These are phyloP conservation scores for Hydropsyche betteni DNA, from an alignment of 2,888 invertebrate species.

Conservation along the genomic window DNA sequence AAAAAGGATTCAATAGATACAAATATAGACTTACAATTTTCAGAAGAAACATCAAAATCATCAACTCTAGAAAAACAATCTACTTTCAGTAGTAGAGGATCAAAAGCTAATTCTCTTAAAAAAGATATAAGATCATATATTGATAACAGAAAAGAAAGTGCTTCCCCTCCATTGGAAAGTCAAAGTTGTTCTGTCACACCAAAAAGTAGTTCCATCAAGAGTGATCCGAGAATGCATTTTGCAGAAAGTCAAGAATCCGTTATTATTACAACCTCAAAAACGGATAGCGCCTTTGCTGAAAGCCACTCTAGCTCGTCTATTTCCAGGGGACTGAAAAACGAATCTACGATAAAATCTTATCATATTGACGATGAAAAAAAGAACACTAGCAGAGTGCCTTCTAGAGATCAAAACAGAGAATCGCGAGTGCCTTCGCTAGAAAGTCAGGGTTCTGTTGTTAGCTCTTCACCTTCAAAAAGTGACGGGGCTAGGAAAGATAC, in stretches of 20 bases:
- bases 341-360: neutral
- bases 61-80: conserved; percentile 22
- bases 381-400: conserved; percentile 32
- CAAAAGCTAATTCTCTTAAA: conserved; percentile 32
- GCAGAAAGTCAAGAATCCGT: conserved; percentile 37
- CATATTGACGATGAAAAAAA: conserved; percentile 32
- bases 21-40: neutral
- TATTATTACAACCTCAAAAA: conserved; percentile 34
- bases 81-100: conserved; percentile 19
- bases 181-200: conserved; percentile 26
- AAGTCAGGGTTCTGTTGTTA: conserved; percentile 49
- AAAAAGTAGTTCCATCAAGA: conserved; percentile 37
- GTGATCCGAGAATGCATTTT: conserved; percentile 34
- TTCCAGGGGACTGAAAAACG: conserved; percentile 27
- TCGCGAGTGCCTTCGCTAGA: conserved; percentile 38
- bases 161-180: conserved; percentile 12
- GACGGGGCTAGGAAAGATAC: conserved; percentile 43
- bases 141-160: neutral
- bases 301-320: conserved; percentile 32
- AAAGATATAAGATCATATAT: conserved; percentile 45
- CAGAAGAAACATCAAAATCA: conserved; percentile 9
- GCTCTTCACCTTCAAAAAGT: conserved; percentile 45
- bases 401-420: conserved; percentile 32
- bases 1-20: conserved; percentile 42
- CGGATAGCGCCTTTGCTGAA: conserved; percentile 31